Evolutionary conservation across 2,888 invertebrate genomes (phyloP).

Genomic region (Spodoptera picta): DNA sequence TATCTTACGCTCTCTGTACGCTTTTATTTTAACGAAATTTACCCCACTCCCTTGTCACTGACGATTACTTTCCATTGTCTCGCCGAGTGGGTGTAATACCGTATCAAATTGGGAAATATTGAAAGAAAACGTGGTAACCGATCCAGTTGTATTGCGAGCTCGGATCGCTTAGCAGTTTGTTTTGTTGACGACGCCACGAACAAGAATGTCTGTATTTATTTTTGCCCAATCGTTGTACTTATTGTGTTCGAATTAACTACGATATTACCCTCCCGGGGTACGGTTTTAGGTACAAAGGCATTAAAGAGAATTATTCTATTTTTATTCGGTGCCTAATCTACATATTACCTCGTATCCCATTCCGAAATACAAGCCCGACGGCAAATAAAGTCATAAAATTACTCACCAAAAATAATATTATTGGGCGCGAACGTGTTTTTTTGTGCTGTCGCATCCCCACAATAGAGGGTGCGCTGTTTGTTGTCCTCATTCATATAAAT

Average conservation of each 20-base stretch:
- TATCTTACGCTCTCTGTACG: constrained; percentile 86
- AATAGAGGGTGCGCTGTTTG: constrained; percentile 79
- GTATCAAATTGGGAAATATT: constrained; percentile 87
- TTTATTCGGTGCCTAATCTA: constrained; percentile 51
- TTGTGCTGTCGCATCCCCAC: constrained; percentile 69
- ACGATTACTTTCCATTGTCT: constrained; percentile 87
- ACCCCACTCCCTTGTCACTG: constrained; percentile 83
- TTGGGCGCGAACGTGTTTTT: constrained; percentile 79
- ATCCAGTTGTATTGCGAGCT: constrained; percentile 70
- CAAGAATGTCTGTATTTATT: constrained; percentile 26
- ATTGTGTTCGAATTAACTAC: constrained; percentile 24
- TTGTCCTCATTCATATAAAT: constrained; percentile 83
- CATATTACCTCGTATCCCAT: constrained; percentile 57
- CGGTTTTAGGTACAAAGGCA: constrained; percentile 38
- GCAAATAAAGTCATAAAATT: constrained; percentile 84
- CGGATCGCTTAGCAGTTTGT: constrained; percentile 60
- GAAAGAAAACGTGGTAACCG: constrained; percentile 85
- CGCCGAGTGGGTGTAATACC: constrained; percentile 75
- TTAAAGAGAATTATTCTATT: constrained; percentile 43
- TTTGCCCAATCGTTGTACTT: constrained; percentile 20
- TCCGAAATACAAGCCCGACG: constrained; percentile 64
- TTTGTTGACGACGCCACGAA: constrained; percentile 35
- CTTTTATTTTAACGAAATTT: constrained; percentile 89
- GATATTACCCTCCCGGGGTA: constrained; percentile 32
- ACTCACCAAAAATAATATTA: constrained; percentile 79